Evolutionary conservation across 2,888 invertebrate genomes (phyloP).

Genomic region (Torymus aiolomorphi): DNA sequence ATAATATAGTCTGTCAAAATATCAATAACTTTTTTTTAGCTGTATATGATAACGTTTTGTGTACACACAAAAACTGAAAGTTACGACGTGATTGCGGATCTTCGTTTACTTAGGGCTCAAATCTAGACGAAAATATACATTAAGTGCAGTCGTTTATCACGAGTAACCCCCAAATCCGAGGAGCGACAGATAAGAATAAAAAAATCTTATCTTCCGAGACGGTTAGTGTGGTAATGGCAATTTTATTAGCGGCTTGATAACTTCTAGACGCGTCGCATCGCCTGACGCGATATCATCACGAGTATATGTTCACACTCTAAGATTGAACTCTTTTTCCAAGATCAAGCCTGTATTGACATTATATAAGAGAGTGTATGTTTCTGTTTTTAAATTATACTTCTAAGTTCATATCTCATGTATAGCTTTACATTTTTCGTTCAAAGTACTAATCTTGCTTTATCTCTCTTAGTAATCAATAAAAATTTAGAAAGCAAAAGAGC

Average conservation of each 20-base stretch:
- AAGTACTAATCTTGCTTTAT: no score
- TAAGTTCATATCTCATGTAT: no score
- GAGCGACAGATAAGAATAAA: constrained; percentile 61
- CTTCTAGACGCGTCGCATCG: constrained; percentile 56
- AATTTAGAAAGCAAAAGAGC: no score
- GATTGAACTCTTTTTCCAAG: constrained; percentile 1
- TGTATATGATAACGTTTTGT: no score
- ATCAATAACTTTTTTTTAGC: no score
- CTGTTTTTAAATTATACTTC: no score
- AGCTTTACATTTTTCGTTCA: no score
- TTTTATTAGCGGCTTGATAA: constrained; percentile 68
- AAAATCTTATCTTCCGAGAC: constrained; percentile 64
- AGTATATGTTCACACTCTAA: background rate
- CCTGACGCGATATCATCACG: constrained; percentile 17
- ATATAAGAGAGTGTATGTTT: no score
- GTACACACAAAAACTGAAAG: no score
- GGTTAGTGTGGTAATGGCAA: constrained; percentile 63
- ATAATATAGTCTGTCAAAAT: no score
- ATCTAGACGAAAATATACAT: background rate
- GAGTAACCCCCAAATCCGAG: constrained; percentile 23
- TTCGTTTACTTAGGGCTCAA: constrained; percentile 17
- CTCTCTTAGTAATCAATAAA: no score
- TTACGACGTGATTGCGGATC: background rate
- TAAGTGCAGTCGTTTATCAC: constrained; percentile 19
- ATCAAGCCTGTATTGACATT: background rate